Evolutionary conservation across 2,113 vertebrate species (phyloP).

Genomic region (Pampusana beccarii): DNA sequence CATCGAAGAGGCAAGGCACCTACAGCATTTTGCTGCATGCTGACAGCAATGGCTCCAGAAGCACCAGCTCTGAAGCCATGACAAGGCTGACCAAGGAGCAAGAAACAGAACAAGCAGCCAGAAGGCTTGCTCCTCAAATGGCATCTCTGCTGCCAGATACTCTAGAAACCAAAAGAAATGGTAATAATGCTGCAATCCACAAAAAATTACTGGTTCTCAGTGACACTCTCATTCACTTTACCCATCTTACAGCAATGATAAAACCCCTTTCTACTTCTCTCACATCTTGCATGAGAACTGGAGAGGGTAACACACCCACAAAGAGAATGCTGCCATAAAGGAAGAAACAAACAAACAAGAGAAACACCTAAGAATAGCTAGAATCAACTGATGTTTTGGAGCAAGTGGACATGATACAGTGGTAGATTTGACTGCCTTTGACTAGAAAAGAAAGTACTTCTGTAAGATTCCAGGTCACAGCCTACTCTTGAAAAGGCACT

Average conservation of each 20-base stretch:
- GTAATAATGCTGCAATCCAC: not conserved
- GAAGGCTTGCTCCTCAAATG: not conserved
- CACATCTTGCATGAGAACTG: not conserved
- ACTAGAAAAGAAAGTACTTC: not conserved
- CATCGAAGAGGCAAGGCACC: not conserved
- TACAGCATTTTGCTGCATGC: not conserved
- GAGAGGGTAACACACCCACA: not conserved
- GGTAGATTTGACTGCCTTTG: not conserved
- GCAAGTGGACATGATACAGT: not conserved
- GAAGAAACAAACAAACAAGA: not conserved
- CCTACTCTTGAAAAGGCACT: not conserved
- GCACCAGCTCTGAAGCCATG: not conserved
- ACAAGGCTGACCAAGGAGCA: not conserved
- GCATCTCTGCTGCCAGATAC: not conserved
- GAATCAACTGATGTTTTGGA: not conserved
- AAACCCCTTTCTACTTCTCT: not conserved
- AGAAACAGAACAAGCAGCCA: not conserved
- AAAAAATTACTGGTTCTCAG: not conserved
- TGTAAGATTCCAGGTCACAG: not conserved
- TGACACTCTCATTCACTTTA: not conserved
- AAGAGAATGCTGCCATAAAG: not conserved
- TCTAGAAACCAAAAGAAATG: not conserved
- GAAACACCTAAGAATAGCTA: not conserved
- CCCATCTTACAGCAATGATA: not conserved
- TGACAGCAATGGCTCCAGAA: not conserved